Evolutionary conservation across 2,888 invertebrate genomes (phyloP), one percentile per base, ranked within the genome.

Genomic region (Elysia crispata): DNA sequence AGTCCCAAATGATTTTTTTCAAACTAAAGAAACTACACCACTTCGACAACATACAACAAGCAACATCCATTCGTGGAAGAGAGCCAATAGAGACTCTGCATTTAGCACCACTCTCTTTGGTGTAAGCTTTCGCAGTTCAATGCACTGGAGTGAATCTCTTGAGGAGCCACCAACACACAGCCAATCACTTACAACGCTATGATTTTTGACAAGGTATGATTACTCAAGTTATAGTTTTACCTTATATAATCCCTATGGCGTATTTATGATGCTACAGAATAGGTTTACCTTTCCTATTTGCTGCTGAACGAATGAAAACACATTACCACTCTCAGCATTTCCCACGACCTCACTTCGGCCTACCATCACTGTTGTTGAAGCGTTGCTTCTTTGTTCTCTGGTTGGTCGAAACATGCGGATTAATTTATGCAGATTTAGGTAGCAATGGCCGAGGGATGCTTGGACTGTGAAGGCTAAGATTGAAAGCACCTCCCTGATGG

Each of bases 91-190:
- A 64, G 81, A 73, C 57, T 62, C 67, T 69, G 83, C 79, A 41
- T 41, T 41, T 41, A 41, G 41, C 57, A 74, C 60, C 49, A 50
- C 31, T 57, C 54, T 50, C 62, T 33, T 69, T 62, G 25, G 60
- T 30, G 54, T 64, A 54, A 81, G 80, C 78, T 78, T 86, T 84
- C 84, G 88, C 87, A 90, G 90, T 92, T 95, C 95, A 94, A 94
- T 95, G 95, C 94, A 95, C 95, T 95, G 95, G 95, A 95, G 95
- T 95, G 95, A 95, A 95, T 95, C 95, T 90, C 89, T 90, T 86
- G 41, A 6, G 41, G 5, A 41, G 41, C 41, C 41, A 41, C 3
- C 41, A 41, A 41, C 41, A 11, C 88, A 87, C 88, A 91, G 89
- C 96, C 96, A 96, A 96, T 96, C 96, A 95, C 95, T 95, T 95